Percentiles rank a stretch among this genome's conserved stretches.
phyloP scores from a whole-genome alignment of 2,113 vertebrate species.

The Brachyhypopomus gauderio region DNA sequence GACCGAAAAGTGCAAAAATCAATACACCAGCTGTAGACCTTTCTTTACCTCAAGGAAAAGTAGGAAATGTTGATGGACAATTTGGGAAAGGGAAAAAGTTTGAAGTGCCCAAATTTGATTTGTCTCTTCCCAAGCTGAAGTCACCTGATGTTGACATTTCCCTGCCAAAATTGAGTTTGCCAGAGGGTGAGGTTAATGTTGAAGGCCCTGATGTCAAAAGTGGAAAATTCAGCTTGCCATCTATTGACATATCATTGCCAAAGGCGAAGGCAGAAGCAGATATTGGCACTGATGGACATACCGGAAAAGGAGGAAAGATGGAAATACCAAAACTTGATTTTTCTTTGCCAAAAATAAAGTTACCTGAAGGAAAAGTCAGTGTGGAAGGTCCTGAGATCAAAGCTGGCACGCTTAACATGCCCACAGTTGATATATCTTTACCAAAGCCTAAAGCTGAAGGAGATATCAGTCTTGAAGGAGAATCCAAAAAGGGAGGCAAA shows the following conservation, averaged over 20 bases:
- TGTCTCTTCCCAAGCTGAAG: too few relatives aligned
- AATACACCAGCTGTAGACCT: too few relatives aligned
- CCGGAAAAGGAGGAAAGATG: slow-evolving; percentile 15
- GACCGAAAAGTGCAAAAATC: too few relatives aligned
- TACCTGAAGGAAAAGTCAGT: slow-evolving; percentile 19
- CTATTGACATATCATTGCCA: slow-evolving; percentile 39
- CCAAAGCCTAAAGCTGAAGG: slow-evolving; percentile 44
- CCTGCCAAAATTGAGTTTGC: slow-evolving; percentile 57
- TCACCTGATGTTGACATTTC: slow-evolving; percentile 46
- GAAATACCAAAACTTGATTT: slow-evolving; percentile 54
- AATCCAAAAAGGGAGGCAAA: slow-evolving; percentile 36
- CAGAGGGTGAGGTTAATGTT: slow-evolving; percentile 7
- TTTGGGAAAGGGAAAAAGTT: too few relatives aligned
- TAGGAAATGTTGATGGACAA: slow-evolving; percentile 4
- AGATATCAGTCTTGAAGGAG: slow-evolving; percentile 19
- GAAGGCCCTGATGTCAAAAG: slow-evolving; percentile 41
- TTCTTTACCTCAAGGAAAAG: slow-evolving; percentile 20
- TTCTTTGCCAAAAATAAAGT: slow-evolving; percentile 62
- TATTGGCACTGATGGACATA: slow-evolving; percentile 25
- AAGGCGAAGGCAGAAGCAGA: slow-evolving; percentile 38
- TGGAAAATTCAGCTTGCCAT: slow-evolving; percentile 47
- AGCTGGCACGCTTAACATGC: slow-evolving; percentile 25
- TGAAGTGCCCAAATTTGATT: too few relatives aligned
- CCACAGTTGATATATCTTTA: slow-evolving; percentile 49
- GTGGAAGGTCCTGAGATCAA: slow-evolving; percentile 44